Percentiles rank a stretch among this genome's conserved stretches.
These are phyloP conservation scores for Polyploca ridens DNA, from an alignment of 2,888 invertebrate genomes.

Conservation along the genomic window DNA sequence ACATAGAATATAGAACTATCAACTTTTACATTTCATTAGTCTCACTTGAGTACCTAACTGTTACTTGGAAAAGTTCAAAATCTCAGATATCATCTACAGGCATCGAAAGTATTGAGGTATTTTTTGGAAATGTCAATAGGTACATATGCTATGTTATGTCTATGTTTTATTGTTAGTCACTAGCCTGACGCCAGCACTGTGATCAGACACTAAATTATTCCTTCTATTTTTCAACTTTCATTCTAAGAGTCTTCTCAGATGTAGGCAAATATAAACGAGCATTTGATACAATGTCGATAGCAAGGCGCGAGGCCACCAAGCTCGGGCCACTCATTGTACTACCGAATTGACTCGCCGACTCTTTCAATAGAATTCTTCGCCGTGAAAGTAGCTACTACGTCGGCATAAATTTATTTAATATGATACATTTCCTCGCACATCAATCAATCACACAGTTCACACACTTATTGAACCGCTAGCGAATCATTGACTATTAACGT, in stretches of 20 bases:
- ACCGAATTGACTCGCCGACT: conserved; percentile 70
- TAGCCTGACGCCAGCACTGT: no score
- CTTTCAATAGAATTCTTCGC: conserved; percentile 66
- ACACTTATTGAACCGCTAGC: conserved; percentile 41
- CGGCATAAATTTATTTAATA: conserved; percentile 71
- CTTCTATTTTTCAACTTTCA: not conserved
- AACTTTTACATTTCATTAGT: not conserved
- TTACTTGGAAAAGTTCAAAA: no score
- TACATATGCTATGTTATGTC: no score
- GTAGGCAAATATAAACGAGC: conserved; percentile 24
- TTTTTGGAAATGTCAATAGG: no score
- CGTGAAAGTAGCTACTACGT: conserved; percentile 69
- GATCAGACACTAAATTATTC: no score
- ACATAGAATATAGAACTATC: conserved; percentile 38
- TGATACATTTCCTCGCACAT: conserved; percentile 70
- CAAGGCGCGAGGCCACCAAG: conserved; percentile 45
- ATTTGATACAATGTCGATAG: not conserved
- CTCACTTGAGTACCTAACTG: conserved; percentile 6
- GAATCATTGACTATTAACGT: conserved; percentile 48
- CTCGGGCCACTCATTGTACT: conserved; percentile 64
- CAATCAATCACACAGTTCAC: conserved; percentile 70
- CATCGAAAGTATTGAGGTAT: no score
- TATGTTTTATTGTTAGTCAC: no score
- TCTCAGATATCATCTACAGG: no score
- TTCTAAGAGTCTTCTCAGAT: conserved; percentile 14